Conservation (phyloP, 1,140 invertebrate genomes). For the Lethocerus indicus region DNA sequence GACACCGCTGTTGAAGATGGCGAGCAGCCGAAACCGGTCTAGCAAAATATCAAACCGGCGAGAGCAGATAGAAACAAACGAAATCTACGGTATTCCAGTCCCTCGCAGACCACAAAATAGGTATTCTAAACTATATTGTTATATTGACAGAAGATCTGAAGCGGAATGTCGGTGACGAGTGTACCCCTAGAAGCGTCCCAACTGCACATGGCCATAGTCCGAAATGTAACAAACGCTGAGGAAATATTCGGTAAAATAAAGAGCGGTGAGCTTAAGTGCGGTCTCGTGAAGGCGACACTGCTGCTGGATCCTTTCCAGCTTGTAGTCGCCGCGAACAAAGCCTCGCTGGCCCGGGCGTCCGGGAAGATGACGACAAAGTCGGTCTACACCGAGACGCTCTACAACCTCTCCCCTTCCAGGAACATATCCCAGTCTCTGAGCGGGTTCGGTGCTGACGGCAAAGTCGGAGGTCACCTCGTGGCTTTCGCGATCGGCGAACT, state of each 20-base stretch:
- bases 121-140: too few relatives aligned
- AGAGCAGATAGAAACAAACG: too few relatives aligned
- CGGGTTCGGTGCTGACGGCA: conserved; percentile 47
- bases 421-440: conserved; percentile 45
- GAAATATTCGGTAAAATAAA: neutral
- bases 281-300: neutral
- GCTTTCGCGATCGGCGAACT: too few relatives aligned
- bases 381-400: conserved; percentile 46
- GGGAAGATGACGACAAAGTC: conserved; percentile 34
- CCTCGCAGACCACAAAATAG: too few relatives aligned
- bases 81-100: too few relatives aligned
- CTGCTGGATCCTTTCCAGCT: conserved; percentile 4
- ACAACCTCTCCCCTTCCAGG: conserved; percentile 44
- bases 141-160: too few relatives aligned
- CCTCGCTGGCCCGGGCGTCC: neutral
- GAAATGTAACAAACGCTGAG: neutral
- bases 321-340: conserved; percentile 1
- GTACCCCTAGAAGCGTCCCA: too few relatives aligned
- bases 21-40: too few relatives aligned
- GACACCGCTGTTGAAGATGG: too few relatives aligned
- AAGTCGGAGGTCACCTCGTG: too few relatives aligned
- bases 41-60: too few relatives aligned
- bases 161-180: too few relatives aligned
- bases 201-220: neutral
- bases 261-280: neutral